Evolutionary conservation across 2,797 vertebrate species (phyloP), one percentile per base, ranked within the genome.

Genomic region (Falco novaeseelandiae): DNA sequence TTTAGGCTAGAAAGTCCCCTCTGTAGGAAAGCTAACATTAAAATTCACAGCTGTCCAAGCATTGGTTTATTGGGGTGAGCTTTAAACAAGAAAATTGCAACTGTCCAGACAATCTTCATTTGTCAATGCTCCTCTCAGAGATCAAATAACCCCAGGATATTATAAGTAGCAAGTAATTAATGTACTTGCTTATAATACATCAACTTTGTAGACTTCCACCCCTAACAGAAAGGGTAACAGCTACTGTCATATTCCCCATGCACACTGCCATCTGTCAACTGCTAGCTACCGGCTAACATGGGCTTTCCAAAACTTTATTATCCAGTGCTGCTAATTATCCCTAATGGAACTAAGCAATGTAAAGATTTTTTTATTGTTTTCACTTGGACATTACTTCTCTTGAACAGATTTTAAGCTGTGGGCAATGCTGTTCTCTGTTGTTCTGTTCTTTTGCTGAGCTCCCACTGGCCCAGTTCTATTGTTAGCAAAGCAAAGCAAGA

Each of bases 331-430:
- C 76, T 92, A 95, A 97, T 92, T 94, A 91, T 49, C 59, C 67
- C 88, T 87, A 78, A 87, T 34, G 58, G 85, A 86, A 57, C 46
- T 59, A 86, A 85, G 78, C 84, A 89, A 46, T 66, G 78, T 22
- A 66, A 93, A 94, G 73, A 30, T 42, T 59, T 85, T 85, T 89
- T 76, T 58, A 74, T 62, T 63, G 58, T 49, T 86, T 92, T 89
- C 76, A 85, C 89, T 82, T 91, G 79, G 55, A 59, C 71, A 79
- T 94, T 78, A 70, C 72, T 90, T 96, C 94, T 67, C 49, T 57
- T 48, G 87, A 96, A 96, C 97, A 97, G 95, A 97, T 97, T 97
- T 97, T 92, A 70, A 93, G 95, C 97, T 93, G 3, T 85, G 61
- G 95, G 96, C 90, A 87, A 97, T 67, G 16, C 51, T 66, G 34